phyloP scores from a whole-genome alignment of 2,888 invertebrate species.

The Lydus trimaculatus region DNA sequence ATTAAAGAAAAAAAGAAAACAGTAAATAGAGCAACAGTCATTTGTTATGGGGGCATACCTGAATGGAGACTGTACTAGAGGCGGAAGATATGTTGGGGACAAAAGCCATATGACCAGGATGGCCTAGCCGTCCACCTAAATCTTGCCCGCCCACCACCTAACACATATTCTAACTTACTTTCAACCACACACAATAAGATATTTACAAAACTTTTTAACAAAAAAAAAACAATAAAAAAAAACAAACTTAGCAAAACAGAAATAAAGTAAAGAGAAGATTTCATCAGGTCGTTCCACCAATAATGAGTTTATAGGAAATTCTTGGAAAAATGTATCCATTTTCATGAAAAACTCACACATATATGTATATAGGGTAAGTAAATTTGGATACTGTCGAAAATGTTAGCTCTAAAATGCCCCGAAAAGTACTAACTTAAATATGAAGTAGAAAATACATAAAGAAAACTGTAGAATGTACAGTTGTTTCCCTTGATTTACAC shows the following conservation, averaged over 20 bases:
- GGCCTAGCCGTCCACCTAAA: slow-evolving; percentile 61
- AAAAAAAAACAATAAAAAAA: neutral
- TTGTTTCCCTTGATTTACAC: too few species aligned
- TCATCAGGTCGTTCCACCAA: neutral
- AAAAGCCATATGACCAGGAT: slow-evolving; percentile 64
- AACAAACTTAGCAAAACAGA: neutral
- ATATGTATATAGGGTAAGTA: too few species aligned
- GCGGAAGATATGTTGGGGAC: slow-evolving; percentile 64
- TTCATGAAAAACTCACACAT: too few species aligned
- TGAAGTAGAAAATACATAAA: too few species aligned
- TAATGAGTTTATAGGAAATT: neutral
- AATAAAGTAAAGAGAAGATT: neutral
- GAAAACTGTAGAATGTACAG: too few species aligned
- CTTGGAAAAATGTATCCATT: too few species aligned
- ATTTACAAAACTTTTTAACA: neutral
- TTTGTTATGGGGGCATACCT: slow-evolving; percentile 53
- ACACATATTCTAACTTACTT: slow-evolving; percentile 55
- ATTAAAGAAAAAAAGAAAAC: slow-evolving; percentile 13
- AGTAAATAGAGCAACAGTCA: slow-evolving; percentile 26
- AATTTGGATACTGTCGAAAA: too few species aligned
- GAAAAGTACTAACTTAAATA: too few species aligned
- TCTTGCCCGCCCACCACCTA: slow-evolving; percentile 63
- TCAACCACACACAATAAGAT: slow-evolving; percentile 19
- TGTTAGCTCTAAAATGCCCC: too few species aligned
- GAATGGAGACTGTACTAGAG: slow-evolving; percentile 58